A percentile compares a stretch with the other conserved stretches of the same genome.
Conservation (phyloP, 2,888 invertebrate genomes). For the Melikaiella ostensackeni region DNA sequence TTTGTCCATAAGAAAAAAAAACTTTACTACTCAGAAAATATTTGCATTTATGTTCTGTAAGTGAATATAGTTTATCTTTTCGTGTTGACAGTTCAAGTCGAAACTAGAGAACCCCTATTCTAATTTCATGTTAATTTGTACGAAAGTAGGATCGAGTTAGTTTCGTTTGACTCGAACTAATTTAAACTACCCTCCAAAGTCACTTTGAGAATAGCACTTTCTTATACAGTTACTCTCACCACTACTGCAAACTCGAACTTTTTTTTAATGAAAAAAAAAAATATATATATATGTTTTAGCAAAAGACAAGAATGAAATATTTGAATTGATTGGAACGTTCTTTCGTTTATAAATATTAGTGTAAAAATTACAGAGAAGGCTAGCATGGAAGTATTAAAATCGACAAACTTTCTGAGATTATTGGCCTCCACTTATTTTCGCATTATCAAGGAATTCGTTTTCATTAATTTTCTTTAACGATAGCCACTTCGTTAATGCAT, state of each 20-base stretch:
- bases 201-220: neutral
- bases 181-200: neutral
- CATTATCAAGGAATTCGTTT: constrained; percentile 15
- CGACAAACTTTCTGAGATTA: neutral
- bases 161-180: neutral
- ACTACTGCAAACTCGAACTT: neutral
- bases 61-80: neutral
- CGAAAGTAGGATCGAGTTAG: neutral
- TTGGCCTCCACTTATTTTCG: neutral
- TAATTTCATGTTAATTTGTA: neutral
- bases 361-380: neutral
- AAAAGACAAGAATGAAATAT: neutral
- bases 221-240: neutral
- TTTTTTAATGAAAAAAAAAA: neutral
- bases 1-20: too few relatives aligned
- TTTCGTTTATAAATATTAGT: neutral
- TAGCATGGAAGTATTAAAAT: neutral
- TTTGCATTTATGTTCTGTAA: neutral
- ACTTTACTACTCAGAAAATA: neutral
- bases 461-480: constrained; percentile 22
- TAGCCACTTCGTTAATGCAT: constrained; percentile 10
- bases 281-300: too few relatives aligned
- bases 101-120: neutral
- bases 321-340: neutral
- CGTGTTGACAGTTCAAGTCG: neutral